Conservation (phyloP, 2,113 vertebrate species). For the pig (Sus scrofa) region T2T-Sscrofa CM000824.6:218604501-218605000, state of each 20-base stretch:
- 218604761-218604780: neutral
- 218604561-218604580: neutral
- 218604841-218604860: neutral
- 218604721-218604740: neutral
- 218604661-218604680: neutral
- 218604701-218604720: neutral
- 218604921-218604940: neutral
- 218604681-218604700: neutral
- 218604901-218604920: neutral
- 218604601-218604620: neutral
- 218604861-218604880: too few species aligned
- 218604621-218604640: neutral
- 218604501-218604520: neutral
- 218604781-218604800: neutral
- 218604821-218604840: too few species aligned
- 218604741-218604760: neutral
- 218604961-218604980: neutral
- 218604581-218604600: neutral
- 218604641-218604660: neutral
- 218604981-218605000: accelerated
- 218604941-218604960: neutral
- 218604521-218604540: neutral
- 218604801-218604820: neutral
- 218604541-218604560: neutral
- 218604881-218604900: neutral